These are phyloP conservation scores for Hydractinia echinata DNA, from an alignment of 30 jellyfish, hydroid and myxozoan species.

Conservation along the genomic window DNA sequence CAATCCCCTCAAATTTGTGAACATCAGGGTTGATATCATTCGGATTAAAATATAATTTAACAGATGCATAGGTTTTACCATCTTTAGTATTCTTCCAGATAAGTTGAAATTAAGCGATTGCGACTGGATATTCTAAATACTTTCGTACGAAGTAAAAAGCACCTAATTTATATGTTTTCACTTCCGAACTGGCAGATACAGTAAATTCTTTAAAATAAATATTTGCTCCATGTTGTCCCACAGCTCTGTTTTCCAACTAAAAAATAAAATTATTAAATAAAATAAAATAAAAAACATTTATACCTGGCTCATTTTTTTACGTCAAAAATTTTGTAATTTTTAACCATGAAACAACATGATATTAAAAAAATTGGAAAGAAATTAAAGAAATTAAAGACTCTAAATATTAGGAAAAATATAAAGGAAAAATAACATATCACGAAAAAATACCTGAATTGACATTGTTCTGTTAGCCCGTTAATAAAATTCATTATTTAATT, in stretches of 20 bases:
- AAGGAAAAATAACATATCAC: no score
- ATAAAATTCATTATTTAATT: no score
- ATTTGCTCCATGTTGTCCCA: slow-evolving; percentile 90
- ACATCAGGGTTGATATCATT: slow-evolving; percentile 67
- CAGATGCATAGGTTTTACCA: slow-evolving; percentile 75
- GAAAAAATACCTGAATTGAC: no score
- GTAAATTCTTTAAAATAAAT: slow-evolving; percentile 68
- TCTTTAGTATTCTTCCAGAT: slow-evolving; percentile 75
- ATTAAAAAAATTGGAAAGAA: no score
- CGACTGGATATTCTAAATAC: slow-evolving; percentile 47
- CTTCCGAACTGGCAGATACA: slow-evolving; percentile 46
- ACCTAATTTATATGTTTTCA: slow-evolving; percentile 61
- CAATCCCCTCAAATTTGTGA: slow-evolving; percentile 35
- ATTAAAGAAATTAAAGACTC: no score
- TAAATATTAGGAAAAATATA: no score
- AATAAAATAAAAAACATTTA: not conserved
- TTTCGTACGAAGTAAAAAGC: slow-evolving; percentile 73
- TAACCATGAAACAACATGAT: no score
- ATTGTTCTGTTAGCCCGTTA: no score
- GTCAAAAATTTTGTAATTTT: no score
- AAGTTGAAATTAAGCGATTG: slow-evolving; percentile 84
- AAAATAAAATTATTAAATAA: slow-evolving; percentile 3
- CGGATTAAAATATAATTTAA: slow-evolving; percentile 70
- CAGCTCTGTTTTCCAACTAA: slow-evolving; percentile 68
- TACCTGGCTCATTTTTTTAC: no score